Evolutionary conservation across 2,888 invertebrate species (phyloP), one percentile per base, ranked within the genome.

Genomic region (Eudemis profundana): DNA sequence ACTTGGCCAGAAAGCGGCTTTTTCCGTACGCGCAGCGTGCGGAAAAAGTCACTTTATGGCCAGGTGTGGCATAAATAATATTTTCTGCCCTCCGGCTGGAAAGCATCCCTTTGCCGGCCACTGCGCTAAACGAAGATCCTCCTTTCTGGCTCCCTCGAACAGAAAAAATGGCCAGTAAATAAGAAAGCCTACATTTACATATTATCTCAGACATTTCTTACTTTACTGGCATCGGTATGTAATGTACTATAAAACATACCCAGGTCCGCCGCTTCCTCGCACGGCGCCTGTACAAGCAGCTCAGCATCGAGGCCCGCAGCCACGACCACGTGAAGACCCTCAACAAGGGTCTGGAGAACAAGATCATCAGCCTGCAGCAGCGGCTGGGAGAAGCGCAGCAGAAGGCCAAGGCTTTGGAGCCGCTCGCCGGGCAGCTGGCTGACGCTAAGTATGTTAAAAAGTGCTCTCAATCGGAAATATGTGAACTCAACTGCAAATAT

Each of bases 321-420:
- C 96, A 99, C 33, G 98, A 98, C 77, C 98, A 99, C 85, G 97
- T 99, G 70, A 98, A 98, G 88, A 96, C 96, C 36, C 93, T 98
- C 14, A 98, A 98, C 91, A 97, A 93, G 95, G 99, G 99, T 0
- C 90, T 99, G 70, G 99, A 99, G 89, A 99, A 98, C 87, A 99
- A 99, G 93, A 99, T 99, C 79, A 98, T 99, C 78, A 97, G 97
- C 46, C 90, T 99, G 72, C 99, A 99, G 82, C 98, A 99, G 86
- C 95, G 94, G 77, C 95, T 99, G 66, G 97, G 97, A 62, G 96
- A 95, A 61, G 92, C 97, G 66, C 93, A 94, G 73, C 95, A 95
- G 73, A 94, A 94, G 75, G 95, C 94, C 71, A 93, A 93, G 64
- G 87, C 89, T 29, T 87, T 96, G 1, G 96, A 95, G 70, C 93